Base-by-base conservation (phyloP, 2,888 invertebrate genomes). In the Drosophila borealis region DNA sequence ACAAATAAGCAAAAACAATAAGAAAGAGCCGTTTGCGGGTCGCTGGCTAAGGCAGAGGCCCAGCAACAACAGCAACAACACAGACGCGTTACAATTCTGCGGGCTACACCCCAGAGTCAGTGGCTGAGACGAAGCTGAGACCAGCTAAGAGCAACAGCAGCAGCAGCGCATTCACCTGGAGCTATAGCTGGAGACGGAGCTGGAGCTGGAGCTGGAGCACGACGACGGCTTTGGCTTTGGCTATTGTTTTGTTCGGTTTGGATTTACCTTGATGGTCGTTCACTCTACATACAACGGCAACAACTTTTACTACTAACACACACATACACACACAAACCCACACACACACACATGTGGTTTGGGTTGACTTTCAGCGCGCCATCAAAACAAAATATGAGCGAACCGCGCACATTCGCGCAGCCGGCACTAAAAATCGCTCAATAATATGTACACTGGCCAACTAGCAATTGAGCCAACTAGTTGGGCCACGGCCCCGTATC, bases 1-100 rank as follows among this genome's bases (percentile, higher is more conserved):
- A 86, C 82, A 87, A 89, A 85, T 89, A 89, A 89, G 88, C 88
- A 89, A 89, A 89, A 89, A 85, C 85, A 89, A 85, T 85, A 89
- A 85, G 70, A 87, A 79, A 80, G 80, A 70, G 75, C 57, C 65
- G 73, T 63, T 57, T 68, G 68, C 78, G 66, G 66, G 66, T 64
- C 66, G 57, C 70, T 60, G 57, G 50, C 49, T 54, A 17, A 42
- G 42, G 53, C 41, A 45, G 37, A 45, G 45, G 37, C 57, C 59
- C 59, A 56, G 59, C 45, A 75, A 59, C 73, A 75, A 73, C 83
- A 69, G 62, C 62, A 51, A 46, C 51, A 71, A 50, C 37, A 75
- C 67, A 80, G 81, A 80, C 82, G 83, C 83, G 89, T 85, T 85
- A 89, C 88, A 87, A 87, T 85, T 86, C 87, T 84, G 84, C 84